Percentiles rank a stretch among this genome's conserved stretches.
Evolutionary conservation across 2,113 vertebrate genomes (phyloP).

Genomic region (Phycodurus eques): DNA sequence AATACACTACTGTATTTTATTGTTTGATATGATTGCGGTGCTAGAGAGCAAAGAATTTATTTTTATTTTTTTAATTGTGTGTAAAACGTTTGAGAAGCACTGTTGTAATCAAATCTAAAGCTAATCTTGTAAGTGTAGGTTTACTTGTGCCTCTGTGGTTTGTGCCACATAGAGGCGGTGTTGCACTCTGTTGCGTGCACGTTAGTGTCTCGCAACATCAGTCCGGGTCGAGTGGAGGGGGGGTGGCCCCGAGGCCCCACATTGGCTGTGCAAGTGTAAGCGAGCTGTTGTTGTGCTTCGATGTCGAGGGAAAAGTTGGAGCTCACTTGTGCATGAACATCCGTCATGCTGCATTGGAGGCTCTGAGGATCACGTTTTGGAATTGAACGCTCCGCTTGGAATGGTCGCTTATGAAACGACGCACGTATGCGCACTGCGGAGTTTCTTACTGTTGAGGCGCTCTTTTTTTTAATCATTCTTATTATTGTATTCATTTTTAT

Average conservation of each 20-base stretch:
- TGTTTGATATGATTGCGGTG: neutral
- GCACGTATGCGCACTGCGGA: neutral
- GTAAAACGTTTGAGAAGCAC: too few relatives aligned
- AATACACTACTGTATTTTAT: neutral
- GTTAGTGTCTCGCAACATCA: neutral
- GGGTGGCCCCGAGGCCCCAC: conserved; percentile 47
- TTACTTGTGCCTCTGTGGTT: neutral
- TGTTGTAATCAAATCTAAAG: too few relatives aligned
- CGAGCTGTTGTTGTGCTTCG: conserved; percentile 37
- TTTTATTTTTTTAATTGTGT: too few relatives aligned
- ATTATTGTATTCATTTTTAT: too few relatives aligned
- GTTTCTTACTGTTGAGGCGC: neutral
- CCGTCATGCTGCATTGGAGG: conserved; percentile 17
- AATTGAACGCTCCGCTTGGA: conserved; percentile 9
- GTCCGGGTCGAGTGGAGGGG: conserved; percentile 27
- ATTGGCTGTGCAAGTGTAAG: neutral
- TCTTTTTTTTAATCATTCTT: neutral
- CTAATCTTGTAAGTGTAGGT: neutral
- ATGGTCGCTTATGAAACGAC: conserved; percentile 1
- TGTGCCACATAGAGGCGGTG: conserved; percentile 27
- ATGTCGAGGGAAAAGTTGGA: conserved; percentile 24
- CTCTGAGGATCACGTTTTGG: conserved; percentile 7
- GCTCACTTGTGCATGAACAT: conserved; percentile 7
- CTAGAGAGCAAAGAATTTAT: neutral
- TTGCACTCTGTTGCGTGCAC: neutral